These are phyloP conservation scores for Pelochelys cantorii DNA, from an alignment of 2,797 vertebrate genomes.

Conservation along the genomic window DNA sequence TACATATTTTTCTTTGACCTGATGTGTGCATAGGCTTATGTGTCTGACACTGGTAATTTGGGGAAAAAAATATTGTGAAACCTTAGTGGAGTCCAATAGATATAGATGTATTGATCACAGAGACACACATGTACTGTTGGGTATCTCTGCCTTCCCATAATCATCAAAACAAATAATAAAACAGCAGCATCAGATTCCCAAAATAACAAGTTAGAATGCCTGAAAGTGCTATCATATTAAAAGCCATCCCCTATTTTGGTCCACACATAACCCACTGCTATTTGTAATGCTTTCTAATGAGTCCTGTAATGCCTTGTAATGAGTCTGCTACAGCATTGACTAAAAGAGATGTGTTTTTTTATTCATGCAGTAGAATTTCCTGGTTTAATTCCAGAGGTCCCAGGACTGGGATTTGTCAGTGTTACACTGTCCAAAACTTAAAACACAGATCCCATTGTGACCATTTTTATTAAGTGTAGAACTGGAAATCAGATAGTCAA, in stretches of 20 bases:
- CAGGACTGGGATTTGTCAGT: too few species aligned
- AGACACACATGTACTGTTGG: background rate
- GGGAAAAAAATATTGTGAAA: background rate
- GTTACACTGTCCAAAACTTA: background rate
- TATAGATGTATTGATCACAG: background rate
- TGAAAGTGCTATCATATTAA: constrained; percentile 48
- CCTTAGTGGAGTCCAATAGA: background rate
- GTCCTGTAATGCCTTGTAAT: constrained; percentile 64
- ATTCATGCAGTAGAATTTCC: too few species aligned
- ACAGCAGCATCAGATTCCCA: constrained; percentile 54
- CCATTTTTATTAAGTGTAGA: background rate
- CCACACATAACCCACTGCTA: constrained; percentile 37
- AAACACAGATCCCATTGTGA: background rate
- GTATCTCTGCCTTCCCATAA: constrained; percentile 11
- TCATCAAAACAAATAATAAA: constrained; percentile 66
- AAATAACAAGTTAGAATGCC: constrained; percentile 62
- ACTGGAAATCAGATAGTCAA: background rate
- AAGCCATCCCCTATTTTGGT: constrained; percentile 54
- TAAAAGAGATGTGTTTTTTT: too few species aligned
- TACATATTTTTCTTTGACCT: background rate
- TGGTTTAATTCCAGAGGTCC: too few species aligned
- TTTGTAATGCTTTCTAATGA: constrained; percentile 65
- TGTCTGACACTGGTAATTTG: background rate
- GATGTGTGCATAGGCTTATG: background rate
- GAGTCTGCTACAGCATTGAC: too few species aligned